phyloP scores from a whole-genome alignment of 2,797 vertebrate genomes.

The Podarcis lilfordi region DNA sequence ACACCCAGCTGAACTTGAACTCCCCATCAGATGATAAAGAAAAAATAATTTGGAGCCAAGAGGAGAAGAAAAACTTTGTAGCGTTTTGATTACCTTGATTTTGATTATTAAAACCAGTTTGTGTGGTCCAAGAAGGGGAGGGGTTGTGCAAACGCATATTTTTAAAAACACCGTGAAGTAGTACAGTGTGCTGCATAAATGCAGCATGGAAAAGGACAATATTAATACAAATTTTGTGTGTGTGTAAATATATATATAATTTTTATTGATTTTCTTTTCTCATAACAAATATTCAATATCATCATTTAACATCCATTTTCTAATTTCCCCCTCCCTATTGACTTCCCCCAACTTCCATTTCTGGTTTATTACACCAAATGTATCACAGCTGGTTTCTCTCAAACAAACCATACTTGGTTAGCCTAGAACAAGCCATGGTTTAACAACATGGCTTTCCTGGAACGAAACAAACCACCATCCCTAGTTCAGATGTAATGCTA shows the following conservation, averaged over 20 bases:
- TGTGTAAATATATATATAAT: no score
- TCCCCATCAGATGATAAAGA: conserved; percentile 47
- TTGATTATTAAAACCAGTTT: not conserved
- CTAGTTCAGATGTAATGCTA: not conserved
- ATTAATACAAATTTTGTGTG: not conserved
- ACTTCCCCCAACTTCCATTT: no score
- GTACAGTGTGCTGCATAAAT: not conserved
- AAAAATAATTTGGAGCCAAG: conserved; percentile 18
- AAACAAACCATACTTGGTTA: no score
- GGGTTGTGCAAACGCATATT: not conserved
- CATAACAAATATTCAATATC: no score
- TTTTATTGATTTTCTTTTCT: no score
- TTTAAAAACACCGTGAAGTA: no score
- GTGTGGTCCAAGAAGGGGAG: not conserved
- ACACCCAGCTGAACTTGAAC: not conserved
- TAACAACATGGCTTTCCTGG: no score
- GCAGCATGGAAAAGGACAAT: not conserved
- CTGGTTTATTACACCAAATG: no score
- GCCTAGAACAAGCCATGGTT: no score
- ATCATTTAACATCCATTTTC: no score
- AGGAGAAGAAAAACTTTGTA: not conserved
- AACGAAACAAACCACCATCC: not conserved
- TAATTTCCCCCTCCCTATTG: no score
- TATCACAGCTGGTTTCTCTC: no score
- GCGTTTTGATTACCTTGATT: not conserved